A percentile compares a stretch with the other conserved stretches of the same genome.
Evolutionary conservation across 1,140 invertebrate genomes (phyloP).

Genomic region (Heliothis subflexa): DNA sequence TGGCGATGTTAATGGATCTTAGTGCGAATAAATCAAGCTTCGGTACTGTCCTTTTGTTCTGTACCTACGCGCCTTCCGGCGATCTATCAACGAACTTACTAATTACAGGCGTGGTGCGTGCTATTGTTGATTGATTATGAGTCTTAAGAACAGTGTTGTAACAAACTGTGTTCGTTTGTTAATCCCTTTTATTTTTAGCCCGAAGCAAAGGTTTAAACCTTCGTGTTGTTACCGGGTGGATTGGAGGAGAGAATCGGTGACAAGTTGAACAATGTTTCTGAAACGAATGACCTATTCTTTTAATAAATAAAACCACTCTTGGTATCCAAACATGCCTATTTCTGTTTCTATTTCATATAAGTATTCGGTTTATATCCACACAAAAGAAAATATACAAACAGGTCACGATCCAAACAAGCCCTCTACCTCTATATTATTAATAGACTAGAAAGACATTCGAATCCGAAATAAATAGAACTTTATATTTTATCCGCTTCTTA

Average conservation of each 20-base stretch:
- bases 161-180: slow-evolving; percentile 1
- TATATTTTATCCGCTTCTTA: slow-evolving; percentile 23
- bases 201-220: background rate
- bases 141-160: slow-evolving; percentile 12
- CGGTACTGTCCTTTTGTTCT: slow-evolving; percentile 30
- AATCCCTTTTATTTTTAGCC: background rate
- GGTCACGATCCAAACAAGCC: too few relatives aligned
- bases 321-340: too few relatives aligned
- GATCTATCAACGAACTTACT: slow-evolving; percentile 40
- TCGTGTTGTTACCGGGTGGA: too few relatives aligned
- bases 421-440: background rate
- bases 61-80: background rate
- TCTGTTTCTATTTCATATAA: too few relatives aligned
- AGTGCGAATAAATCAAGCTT: slow-evolving; percentile 27
- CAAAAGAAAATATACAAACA: too few relatives aligned
- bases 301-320: too few relatives aligned
- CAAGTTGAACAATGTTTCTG: too few relatives aligned
- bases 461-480: slow-evolving; percentile 12
- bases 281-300: too few relatives aligned
- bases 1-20: slow-evolving; percentile 2
- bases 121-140: slow-evolving; percentile 34
- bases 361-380: too few relatives aligned
- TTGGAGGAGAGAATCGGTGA: too few relatives aligned
- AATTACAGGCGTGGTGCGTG: slow-evolving; percentile 32
- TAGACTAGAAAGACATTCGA: background rate